Evolutionary conservation across 2,888 invertebrate genomes (phyloP).

Genomic region (Xanthorhoe spadicearia): DNA sequence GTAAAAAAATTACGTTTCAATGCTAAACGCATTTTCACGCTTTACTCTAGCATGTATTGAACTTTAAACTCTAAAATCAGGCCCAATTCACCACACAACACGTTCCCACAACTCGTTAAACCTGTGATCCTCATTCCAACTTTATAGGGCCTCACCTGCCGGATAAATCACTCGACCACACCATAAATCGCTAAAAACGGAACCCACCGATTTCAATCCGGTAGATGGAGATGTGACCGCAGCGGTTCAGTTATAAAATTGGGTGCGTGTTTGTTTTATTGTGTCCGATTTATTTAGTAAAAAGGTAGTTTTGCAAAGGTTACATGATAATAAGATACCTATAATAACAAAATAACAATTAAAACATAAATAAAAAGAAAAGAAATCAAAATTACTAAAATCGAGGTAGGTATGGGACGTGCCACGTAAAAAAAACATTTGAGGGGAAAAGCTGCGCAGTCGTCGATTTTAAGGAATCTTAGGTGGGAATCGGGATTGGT

Average conservation of each 20-base stretch:
- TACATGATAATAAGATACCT: not conserved
- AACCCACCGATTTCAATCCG: conserved; percentile 32
- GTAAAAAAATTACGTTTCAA: too few species aligned
- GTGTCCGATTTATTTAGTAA: not conserved
- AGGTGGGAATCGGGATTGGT: too few species aligned
- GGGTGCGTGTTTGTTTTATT: not conserved
- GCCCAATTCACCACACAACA: conserved; percentile 5
- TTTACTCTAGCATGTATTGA: too few species aligned
- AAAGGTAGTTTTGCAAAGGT: too few species aligned
- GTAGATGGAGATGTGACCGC: conserved; percentile 27
- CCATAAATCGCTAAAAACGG: conserved; percentile 39
- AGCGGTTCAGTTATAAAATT: conserved; percentile 15
- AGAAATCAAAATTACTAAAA: too few species aligned
- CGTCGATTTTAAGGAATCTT: too few species aligned
- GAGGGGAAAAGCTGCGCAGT: too few species aligned
- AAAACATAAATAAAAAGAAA: too few species aligned
- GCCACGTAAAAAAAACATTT: too few species aligned
- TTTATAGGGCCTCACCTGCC: conserved; percentile 30
- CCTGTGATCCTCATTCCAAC: conserved; percentile 29
- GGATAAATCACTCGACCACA: conserved; percentile 36
- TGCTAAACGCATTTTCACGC: too few species aligned
- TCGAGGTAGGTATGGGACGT: too few species aligned
- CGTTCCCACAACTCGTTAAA: conserved; percentile 24
- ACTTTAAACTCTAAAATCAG: not conserved
- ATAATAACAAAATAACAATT: too few species aligned